Percentiles rank a stretch among this genome's conserved stretches.
Evolutionary conservation across 2,113 vertebrate species (phyloP).

Genomic region (Psettodes erumei): DNA sequence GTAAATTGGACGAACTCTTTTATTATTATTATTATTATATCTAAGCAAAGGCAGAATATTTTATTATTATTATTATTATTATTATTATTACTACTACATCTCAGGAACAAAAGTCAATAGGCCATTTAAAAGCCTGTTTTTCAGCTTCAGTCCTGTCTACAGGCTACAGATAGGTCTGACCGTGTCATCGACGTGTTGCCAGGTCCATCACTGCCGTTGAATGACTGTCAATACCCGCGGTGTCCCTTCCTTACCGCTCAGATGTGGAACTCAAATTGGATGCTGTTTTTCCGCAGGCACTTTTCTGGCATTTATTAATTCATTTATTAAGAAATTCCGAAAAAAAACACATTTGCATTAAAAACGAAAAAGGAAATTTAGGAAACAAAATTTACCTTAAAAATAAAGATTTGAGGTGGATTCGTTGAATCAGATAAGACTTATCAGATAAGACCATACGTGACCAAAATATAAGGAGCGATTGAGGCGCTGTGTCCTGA

Average conservation of each 20-base stretch:
- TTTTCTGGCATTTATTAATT: background rate
- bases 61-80: background rate
- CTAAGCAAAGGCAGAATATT: background rate
- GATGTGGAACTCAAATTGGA: conserved; percentile 56
- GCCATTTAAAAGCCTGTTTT: background rate
- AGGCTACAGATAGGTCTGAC: conserved; percentile 12
- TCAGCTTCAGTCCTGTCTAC: background rate
- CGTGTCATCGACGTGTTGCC: conserved; percentile 54
- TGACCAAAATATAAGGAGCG: background rate
- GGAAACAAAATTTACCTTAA: too few species aligned
- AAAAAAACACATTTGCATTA: background rate
- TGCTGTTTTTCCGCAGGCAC: conserved; percentile 23
- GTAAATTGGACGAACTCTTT: too few species aligned
- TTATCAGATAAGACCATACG: too few species aligned
- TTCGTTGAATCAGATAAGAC: too few species aligned
- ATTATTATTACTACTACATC: background rate
- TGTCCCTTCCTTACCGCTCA: conserved; percentile 18
- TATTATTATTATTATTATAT: too few species aligned
- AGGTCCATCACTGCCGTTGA: conserved; percentile 49
- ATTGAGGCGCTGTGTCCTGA: background rate
- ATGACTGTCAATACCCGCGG: conserved; percentile 54
- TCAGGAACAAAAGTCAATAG: background rate
- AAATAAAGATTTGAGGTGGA: background rate
- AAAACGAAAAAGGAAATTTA: background rate
- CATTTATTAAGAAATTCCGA: background rate